Base-by-base conservation (phyloP, 1,140 invertebrate genomes). In the Drosophila takahashii region DNA sequence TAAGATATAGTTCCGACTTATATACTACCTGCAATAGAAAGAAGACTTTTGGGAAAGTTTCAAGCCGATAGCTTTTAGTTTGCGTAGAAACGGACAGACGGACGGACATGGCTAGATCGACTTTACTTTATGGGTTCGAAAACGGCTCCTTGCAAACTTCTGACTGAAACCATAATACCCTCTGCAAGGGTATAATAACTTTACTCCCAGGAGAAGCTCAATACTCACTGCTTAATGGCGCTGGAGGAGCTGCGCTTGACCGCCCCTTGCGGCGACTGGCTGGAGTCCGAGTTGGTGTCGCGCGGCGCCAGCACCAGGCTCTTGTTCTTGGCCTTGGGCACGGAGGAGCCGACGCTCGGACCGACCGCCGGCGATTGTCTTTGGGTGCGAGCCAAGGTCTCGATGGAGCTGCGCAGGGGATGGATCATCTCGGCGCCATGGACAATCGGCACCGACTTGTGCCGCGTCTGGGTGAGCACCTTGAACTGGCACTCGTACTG, bases 401-500 rank as follows among this genome's bases (percentile, higher is more conserved):
- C 45, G 0, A 44, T 18, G 9, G 61, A 42, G 39, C 34, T 11
- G 4, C 77, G 77, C 47, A 64, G 26, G 4, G 72, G 62, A 52
- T 75, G 76, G 34, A 95, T 94, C 77, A 94, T 95, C 27, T 94
- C 93, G 50, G 94, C 93, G 41, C 94, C 47, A 5, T 62, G 93
- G 81, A 95, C 94, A 77, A 95, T 95, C 62, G 81, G 66, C 53
- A 95, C 95, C 45, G 96, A 95, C 74, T 94, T 94, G 90, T 96
- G 95, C 42, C 94, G 94, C 9, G 96, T 96, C 90, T 96, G 95
- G 22, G 96, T 96, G 60, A 94, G 93, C 15, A 97, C 94, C 54
- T 95, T 93, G 83, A 95, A 96, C 65, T 96, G 94, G 59, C 94
- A 92, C 90, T 98, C 97, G 81, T 96, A 98, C 91, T 97, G 96